A percentile compares a stretch with the other conserved stretches of the same genome.
phyloP scores from a whole-genome alignment of 1,140 invertebrate genomes.

The Meteorus sp. region DNA sequence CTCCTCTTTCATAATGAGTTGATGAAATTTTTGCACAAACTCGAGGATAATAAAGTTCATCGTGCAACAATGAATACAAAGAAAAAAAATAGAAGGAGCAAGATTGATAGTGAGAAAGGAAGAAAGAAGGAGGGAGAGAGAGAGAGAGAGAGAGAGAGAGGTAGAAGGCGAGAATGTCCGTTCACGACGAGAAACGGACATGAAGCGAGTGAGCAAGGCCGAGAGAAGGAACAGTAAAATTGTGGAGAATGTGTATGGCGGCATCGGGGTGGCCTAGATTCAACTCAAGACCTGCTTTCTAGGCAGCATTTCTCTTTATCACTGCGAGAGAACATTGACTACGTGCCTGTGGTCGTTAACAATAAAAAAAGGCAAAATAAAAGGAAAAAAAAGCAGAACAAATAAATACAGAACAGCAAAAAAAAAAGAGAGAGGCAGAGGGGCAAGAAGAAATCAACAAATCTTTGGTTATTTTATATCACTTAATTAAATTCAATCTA shows the following conservation, averaged over 20 bases:
- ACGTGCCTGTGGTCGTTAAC: conserved; percentile 6
- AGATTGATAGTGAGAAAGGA: conserved; percentile 12
- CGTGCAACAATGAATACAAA: no score
- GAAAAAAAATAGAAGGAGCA: no score
- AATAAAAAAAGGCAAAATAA: not conserved
- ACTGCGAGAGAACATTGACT: conserved; percentile 35
- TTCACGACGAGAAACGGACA: conserved; percentile 17
- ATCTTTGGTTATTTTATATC: no score
- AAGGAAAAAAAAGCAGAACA: not conserved
- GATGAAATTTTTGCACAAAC: no score
- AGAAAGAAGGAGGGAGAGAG: conserved; percentile 23
- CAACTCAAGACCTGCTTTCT: conserved; percentile 58
- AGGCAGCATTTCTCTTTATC: conserved; percentile 60
- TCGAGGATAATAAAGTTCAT: no score
- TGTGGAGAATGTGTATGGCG: conserved; percentile 51
- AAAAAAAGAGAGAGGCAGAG: no score
- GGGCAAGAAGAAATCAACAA: no score
- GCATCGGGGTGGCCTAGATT: conserved; percentile 57
- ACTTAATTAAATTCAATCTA: no score
- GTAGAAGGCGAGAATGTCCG: not conserved
- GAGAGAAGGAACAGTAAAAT: conserved; percentile 55
- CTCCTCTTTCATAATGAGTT: conserved; percentile 23
- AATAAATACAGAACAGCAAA: no score
- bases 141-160: conserved; percentile 7
- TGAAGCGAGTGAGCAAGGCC: conserved; percentile 36